These are phyloP conservation scores for Agonum fuliginosum DNA, from an alignment of 2,888 invertebrate genomes.

Conservation along the genomic window DNA sequence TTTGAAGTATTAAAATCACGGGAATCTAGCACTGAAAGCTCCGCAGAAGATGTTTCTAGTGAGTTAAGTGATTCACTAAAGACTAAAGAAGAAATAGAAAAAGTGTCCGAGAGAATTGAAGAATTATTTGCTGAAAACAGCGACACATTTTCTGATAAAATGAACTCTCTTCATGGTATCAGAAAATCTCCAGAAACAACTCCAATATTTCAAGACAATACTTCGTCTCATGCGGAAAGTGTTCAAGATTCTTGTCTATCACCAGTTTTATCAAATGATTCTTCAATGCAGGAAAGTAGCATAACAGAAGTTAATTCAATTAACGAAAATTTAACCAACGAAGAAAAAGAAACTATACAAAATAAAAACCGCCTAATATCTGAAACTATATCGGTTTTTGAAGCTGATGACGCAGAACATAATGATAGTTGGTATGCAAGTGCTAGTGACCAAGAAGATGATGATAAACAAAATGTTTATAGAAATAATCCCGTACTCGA, in stretches of 20 bases:
- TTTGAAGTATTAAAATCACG: conserved; percentile 71
- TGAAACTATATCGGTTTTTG: conserved; percentile 73
- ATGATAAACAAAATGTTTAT: conserved; percentile 81
- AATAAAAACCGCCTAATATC: conserved; percentile 62
- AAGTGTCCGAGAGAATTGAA: conserved; percentile 77
- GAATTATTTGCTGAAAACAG: conserved; percentile 71
- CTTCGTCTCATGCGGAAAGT: too few relatives aligned
- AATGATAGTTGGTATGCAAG: conserved; percentile 88
- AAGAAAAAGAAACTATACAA: conserved; percentile 63
- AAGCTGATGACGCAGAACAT: conserved; percentile 73
- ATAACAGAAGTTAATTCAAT: conserved; percentile 23
- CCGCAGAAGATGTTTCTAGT: conserved; percentile 76
- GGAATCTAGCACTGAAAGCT: conserved; percentile 71
- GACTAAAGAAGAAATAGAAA: conserved; percentile 75
- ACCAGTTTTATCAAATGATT: conserved; percentile 16
- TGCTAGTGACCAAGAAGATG: conserved; percentile 86
- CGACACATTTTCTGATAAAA: conserved; percentile 74
- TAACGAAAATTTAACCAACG: conserved; percentile 40
- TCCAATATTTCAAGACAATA: too few relatives aligned
- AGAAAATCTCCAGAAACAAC: conserved; percentile 68
- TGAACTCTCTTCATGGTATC: conserved; percentile 77
- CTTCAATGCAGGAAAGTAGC: background rate
- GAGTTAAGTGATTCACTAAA: conserved; percentile 75
- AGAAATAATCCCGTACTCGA: conserved; percentile 90
- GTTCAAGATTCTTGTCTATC: background rate